Evolutionary conservation across 2,888 invertebrate species (phyloP).

Genomic region (Dolichomitus sp.): DNA sequence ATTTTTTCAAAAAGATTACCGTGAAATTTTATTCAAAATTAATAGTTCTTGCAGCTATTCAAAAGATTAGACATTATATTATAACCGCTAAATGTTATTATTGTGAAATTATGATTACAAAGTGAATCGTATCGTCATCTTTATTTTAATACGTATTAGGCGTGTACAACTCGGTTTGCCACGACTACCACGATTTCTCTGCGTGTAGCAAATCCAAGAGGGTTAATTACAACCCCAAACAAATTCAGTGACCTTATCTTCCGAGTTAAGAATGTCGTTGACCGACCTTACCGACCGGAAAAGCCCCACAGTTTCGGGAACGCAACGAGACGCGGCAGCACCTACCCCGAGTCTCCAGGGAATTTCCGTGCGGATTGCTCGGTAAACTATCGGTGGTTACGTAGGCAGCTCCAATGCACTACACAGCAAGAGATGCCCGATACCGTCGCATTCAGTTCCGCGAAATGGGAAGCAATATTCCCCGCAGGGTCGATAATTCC

Average conservation of each 20-base stretch:
- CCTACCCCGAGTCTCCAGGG: slow-evolving; percentile 52
- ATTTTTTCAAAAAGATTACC: no score
- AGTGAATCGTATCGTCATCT: no score
- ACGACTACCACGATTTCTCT: not conserved
- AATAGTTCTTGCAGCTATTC: no score
- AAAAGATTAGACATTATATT: no score
- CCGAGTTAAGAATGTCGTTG: slow-evolving; percentile 34
- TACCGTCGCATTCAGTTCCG: not conserved
- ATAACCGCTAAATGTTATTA: no score
- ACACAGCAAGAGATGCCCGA: not conserved
- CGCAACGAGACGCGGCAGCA: slow-evolving; percentile 73
- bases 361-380: slow-evolving; percentile 18
- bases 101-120: no score
- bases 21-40: no score
- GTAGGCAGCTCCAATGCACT: slow-evolving; percentile 1
- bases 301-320: slow-evolving; percentile 40
- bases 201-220: not conserved
- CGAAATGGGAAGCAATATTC: not conserved
- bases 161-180: no score
- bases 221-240: not conserved
- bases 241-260: slow-evolving; percentile 17
- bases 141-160: no score
- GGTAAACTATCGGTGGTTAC: slow-evolving; percentile 63
- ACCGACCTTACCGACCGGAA: slow-evolving; percentile 70
- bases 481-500: slow-evolving; percentile 34